Percentiles rank a stretch among this genome's conserved stretches.
phyloP scores from a whole-genome alignment of 2,113 vertebrate species.

The Chlorodrepanis virens region DNA sequence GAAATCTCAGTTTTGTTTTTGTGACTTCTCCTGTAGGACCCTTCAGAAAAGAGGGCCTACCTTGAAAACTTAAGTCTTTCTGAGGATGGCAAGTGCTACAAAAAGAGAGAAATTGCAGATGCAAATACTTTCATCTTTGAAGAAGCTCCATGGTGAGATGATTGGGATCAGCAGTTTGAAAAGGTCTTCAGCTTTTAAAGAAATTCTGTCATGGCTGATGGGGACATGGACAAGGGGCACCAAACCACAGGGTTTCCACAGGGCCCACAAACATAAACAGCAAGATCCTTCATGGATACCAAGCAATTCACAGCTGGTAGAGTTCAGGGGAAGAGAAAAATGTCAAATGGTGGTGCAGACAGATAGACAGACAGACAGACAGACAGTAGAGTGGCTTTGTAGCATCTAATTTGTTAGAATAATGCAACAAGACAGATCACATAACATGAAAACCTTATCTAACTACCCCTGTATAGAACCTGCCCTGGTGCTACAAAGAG shows the following conservation, averaged over 20 bases:
- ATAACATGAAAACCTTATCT: constrained; percentile 18
- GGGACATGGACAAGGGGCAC: background rate
- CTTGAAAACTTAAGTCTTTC: background rate
- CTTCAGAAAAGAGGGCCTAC: background rate
- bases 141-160: background rate
- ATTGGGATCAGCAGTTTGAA: background rate
- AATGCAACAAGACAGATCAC: constrained; percentile 16
- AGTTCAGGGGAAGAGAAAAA: background rate
- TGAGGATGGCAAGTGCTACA: background rate
- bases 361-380: background rate
- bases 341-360: background rate
- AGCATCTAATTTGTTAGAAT: constrained; percentile 22
- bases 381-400: background rate
- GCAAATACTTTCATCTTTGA: background rate
- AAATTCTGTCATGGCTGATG: background rate
- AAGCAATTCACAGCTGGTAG: background rate
- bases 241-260: background rate
- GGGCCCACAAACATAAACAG: background rate
- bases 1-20: background rate
- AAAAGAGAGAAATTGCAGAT: background rate
- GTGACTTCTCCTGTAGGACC: background rate
- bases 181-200: background rate
- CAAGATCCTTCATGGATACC: background rate
- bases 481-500: constrained; percentile 6
- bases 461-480: background rate